A percentile compares a stretch with the other conserved stretches of the same genome.
phyloP scores from a whole-genome alignment of 1,140 invertebrate genomes.

The Colletes gigas region DNA sequence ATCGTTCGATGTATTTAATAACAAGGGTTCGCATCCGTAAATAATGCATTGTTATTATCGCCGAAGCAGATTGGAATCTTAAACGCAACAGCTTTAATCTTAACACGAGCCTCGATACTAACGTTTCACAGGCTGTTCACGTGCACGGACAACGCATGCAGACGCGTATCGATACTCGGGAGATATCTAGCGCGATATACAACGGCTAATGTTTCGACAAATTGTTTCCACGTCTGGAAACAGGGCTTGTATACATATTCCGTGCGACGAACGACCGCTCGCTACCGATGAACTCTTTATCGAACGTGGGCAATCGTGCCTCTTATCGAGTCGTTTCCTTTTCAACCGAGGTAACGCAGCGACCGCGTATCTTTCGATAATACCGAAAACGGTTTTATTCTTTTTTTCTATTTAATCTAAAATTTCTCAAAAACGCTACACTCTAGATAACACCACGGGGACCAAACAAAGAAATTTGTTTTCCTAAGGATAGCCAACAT shows the following conservation, averaged over 20 bases:
- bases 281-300: background rate
- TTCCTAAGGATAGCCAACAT: too few relatives aligned
- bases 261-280: background rate
- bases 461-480: too few relatives aligned
- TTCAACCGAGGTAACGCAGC: too few relatives aligned
- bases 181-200: background rate
- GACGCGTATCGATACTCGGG: background rate
- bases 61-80: background rate
- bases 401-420: too few relatives aligned
- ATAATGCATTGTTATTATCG: background rate
- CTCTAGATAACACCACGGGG: too few relatives aligned
- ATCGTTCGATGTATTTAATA: background rate
- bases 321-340: background rate
- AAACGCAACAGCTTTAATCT: background rate
- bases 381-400: background rate
- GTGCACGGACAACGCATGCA: background rate
- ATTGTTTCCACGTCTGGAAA: background rate
- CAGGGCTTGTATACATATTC: background rate
- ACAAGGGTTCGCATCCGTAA: background rate
- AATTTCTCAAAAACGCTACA: too few relatives aligned
- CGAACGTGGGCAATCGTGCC: background rate
- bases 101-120: background rate
- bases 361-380: too few relatives aligned
- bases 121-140: conserved; percentile 14
- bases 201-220: background rate